Percentiles rank a stretch among this genome's conserved stretches.
Conservation (phyloP, 2,888 invertebrate genomes). For the Exocentrus adspersus region DNA sequence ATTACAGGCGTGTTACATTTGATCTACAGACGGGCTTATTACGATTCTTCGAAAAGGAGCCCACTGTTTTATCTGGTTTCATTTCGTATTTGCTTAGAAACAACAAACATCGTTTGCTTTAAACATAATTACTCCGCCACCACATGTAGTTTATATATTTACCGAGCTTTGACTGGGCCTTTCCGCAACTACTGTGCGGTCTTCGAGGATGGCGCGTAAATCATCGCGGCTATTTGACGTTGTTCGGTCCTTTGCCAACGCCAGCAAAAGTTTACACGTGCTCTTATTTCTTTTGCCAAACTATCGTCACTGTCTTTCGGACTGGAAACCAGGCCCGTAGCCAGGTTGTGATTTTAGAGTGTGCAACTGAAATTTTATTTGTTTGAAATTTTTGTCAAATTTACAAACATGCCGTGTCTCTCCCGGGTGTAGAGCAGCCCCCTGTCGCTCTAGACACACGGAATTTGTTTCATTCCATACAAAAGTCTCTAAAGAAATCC, state of each 20-base stretch:
- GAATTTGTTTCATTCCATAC: too few relatives aligned
- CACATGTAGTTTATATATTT: conserved; percentile 57
- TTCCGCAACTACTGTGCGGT: conserved; percentile 41
- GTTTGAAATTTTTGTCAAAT: too few relatives aligned
- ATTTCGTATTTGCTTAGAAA: conserved; percentile 59
- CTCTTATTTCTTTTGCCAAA: too few relatives aligned
- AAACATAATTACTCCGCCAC: conserved; percentile 55
- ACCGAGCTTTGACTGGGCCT: conserved; percentile 49
- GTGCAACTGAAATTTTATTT: too few relatives aligned
- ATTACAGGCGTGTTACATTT: conserved; percentile 62
- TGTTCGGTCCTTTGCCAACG: conserved; percentile 4
- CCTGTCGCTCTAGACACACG: too few relatives aligned
- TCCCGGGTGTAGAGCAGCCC: too few relatives aligned
- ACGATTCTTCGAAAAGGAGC: conserved; percentile 54
- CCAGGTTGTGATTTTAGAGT: too few relatives aligned
- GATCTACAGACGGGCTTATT: conserved; percentile 58
- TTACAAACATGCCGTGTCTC: too few relatives aligned
- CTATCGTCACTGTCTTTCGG: too few relatives aligned
- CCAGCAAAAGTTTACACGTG: too few relatives aligned
- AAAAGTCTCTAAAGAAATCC: too few relatives aligned
- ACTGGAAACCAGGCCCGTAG: too few relatives aligned
- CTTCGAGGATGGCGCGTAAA: conserved; percentile 45
- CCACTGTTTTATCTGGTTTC: conserved; percentile 54
- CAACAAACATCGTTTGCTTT: conserved; percentile 59
- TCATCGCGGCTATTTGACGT: conserved; percentile 42